Base-by-base conservation (phyloP, 2,113 vertebrate genomes). In the Hypomesus transpacificus region DNA sequence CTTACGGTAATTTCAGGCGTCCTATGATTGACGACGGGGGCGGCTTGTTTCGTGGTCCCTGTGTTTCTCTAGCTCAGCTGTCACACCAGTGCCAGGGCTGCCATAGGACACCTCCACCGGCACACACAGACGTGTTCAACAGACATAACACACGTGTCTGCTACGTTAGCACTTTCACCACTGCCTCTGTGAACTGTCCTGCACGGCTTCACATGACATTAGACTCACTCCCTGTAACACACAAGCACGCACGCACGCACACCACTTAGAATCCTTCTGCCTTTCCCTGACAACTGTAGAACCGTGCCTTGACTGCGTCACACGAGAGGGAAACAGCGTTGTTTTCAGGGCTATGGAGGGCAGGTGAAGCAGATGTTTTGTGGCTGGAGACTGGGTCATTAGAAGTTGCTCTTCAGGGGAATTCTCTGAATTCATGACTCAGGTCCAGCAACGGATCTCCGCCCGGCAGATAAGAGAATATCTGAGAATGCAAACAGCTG, bases 401-500 rank as follows among this genome's bases (percentile, higher is more conserved):
- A 46, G 39, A 46, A 46, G 39, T 46, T 46, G 39, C 39, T 46
- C 39, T 46, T 46, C 39, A 11, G 39, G 21, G 63, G 14, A 73
- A 75, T 79, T 22, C 31, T 70, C 58, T 73, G 78, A 62, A 61
- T 79, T 81, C 66, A 82, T 87, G 82, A 84, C 59, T 87, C 83
- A 85, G 75, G 84, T 82, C 84, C 61, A 74, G 74, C 67, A 73
- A 24, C 51, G 3, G 75, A 80, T 82, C 75, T 70, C 71, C 75
- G 60, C 59, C 66, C 74, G 59, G 57, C 79, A 80, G 87, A 88
- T 85, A 85, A 85, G 81, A 76, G 53, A 53, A 67, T 59, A 60
- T 68, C n/a, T 82, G 62, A 85, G 81, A 77, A 75, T 63, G 51
- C 68, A 75, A 74, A 74, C 79, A 84, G 71, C 87, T 84, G 81